Evolutionary conservation across 92 coral and sea anemone genomes (phyloP).

Genomic region (Metridium senile): DNA sequence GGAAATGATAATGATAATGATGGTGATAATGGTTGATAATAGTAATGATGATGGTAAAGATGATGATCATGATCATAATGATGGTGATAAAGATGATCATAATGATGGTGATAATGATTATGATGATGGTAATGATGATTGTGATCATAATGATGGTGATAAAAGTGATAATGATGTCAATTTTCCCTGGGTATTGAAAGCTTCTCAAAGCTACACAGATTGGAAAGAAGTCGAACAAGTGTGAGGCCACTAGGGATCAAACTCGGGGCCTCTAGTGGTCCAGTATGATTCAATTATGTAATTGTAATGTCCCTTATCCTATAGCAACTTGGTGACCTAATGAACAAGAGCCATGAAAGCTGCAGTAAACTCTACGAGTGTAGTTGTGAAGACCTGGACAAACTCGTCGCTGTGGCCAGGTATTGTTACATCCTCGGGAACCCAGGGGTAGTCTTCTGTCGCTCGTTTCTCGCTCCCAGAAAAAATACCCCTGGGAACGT

Average conservation of each 20-base stretch:
- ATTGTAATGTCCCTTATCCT: background rate
- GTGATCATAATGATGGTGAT: background rate
- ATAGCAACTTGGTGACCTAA: constrained; percentile 83
- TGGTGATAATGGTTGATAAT: background rate
- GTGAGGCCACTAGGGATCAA: too few species aligned
- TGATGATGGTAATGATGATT: background rate
- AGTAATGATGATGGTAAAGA: background rate
- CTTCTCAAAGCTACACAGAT: too few species aligned
- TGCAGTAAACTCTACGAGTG: constrained; percentile 88
- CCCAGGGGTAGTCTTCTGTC: too few species aligned
- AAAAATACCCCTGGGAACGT: too few species aligned
- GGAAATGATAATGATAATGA: background rate
- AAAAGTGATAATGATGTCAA: background rate
- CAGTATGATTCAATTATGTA: too few species aligned
- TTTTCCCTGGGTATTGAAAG: background rate
- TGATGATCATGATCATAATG: background rate
- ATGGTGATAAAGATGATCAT: background rate
- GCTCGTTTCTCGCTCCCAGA: too few species aligned
- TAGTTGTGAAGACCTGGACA: constrained; percentile 89
- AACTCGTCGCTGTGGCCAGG: constrained; percentile 80
- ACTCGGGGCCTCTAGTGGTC: too few species aligned
- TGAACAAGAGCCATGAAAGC: constrained; percentile 93
- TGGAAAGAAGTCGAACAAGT: too few species aligned
- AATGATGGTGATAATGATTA: background rate
- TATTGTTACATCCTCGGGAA: background rate